Conservation (phyloP, 2,113 vertebrate species). For the Megalops atlanticus region DNA sequence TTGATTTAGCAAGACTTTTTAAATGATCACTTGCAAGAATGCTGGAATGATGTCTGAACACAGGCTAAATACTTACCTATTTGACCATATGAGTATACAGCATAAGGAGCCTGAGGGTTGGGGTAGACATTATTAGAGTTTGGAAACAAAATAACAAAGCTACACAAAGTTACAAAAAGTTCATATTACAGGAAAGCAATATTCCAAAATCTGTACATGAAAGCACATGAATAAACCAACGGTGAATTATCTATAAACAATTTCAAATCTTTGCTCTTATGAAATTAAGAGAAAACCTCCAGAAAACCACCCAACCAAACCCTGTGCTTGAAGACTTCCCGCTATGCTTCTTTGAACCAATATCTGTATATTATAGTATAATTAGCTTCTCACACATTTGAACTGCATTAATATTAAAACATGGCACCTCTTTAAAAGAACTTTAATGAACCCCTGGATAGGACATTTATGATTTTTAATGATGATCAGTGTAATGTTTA, state of each 20-base stretch:
- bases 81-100: background rate
- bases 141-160: background rate
- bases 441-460: background rate
- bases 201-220: too few species aligned
- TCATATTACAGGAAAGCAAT: too few species aligned
- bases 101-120: background rate
- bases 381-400: background rate
- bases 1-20: too few species aligned
- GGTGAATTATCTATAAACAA: too few species aligned
- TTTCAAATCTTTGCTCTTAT: too few species aligned
- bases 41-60: too few species aligned
- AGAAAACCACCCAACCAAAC: too few species aligned
- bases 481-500: background rate
- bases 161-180: background rate
- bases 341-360: background rate
- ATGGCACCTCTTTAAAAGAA: background rate
- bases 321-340: background rate
- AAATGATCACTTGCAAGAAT: too few species aligned
- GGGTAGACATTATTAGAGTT: background rate
- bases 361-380: background rate
- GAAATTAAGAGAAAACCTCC: too few species aligned
- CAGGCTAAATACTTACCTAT: background rate
- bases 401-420: background rate
- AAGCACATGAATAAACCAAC: too few species aligned
- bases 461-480: background rate